Base-by-base conservation (phyloP, 1,140 invertebrate species). In the Rhagoletis pomonella region DNA sequence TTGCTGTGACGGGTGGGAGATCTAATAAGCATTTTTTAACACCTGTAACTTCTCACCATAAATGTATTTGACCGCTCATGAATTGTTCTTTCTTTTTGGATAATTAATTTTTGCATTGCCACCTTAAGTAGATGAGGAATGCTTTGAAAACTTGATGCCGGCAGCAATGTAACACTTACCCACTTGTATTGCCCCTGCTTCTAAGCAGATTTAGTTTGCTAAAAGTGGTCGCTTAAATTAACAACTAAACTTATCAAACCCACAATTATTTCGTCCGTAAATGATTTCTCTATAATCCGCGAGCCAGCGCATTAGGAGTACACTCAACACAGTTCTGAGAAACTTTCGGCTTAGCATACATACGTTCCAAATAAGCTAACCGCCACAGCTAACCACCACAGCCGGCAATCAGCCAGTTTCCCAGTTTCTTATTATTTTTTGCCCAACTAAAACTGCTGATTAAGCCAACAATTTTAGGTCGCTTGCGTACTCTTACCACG, bases 361-460 rank as follows among this genome's bases (percentile, higher is more conserved):
- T n/a, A n/a, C n/a, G 39, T 42, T 44, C 39, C 42, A 73, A 73
- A 73, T 12, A 39, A 73, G 10, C 44, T 73, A 39, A 4, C 67
- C 67, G 44, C 12, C 67, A 44, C 19, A 39, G 9, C 67, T 47
- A 14, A 12, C 42, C n/a, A n/a, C n/a, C 67, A 73, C 67, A 73
- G 44, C 42, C 65, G 29, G 65, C 65, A 12, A 29, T 5, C 67
- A n/a, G 67, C 39, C 12, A 6, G 67, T 47, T 73, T 73, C 44
- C 42, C 42, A 47, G 39, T 44, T 47, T 73, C 44, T 5, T 47
- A 5, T 47, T 39, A 73, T 73, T 73, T 39, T 47, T 73, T 17
- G 67, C 39, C 17, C 67, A 73, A 73, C 39, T 44, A 73, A 73
- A 73, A 47, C 12, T 73, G 67, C 67, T 73, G 67, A 73, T 73